Percentiles rank a stretch among this genome's conserved stretches.
Evolutionary conservation across 1,140 invertebrate genomes (phyloP).

Genomic region (Agrilus planipennis): DNA sequence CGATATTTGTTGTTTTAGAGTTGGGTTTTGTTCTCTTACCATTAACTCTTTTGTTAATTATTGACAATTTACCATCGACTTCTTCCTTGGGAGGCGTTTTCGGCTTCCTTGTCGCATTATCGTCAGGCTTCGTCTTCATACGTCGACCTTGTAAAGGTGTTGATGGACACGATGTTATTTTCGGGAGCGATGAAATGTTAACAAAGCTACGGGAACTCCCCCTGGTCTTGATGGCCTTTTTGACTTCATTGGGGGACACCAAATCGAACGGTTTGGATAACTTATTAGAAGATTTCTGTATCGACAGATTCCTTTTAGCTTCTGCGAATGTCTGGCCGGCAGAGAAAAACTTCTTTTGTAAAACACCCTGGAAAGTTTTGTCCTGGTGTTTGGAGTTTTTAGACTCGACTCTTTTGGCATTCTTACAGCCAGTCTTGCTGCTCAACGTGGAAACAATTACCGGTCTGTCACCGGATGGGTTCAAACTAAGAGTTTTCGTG

Average conservation of each 20-base stretch:
- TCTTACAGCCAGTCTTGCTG: too few relatives aligned
- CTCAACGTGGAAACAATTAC: background rate
- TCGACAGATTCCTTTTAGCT: slow-evolving; percentile 15
- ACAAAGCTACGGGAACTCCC: too few relatives aligned
- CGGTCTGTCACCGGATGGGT: slow-evolving; percentile 14
- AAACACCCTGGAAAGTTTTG: slow-evolving; percentile 11
- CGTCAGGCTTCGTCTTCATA: too few relatives aligned
- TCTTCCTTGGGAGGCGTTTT: too few relatives aligned
- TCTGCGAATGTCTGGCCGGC: too few relatives aligned
- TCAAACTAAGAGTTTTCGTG: slow-evolving; percentile 33
- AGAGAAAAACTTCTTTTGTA: background rate
- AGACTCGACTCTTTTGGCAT: slow-evolving; percentile 15
- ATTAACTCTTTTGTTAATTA: too few relatives aligned
- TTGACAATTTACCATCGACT: too few relatives aligned
- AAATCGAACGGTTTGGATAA: slow-evolving; percentile 40
- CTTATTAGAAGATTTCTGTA: slow-evolving; percentile 15
- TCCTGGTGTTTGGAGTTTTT: slow-evolving; percentile 21
- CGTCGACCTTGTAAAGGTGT: too few relatives aligned
- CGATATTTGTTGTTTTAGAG: slow-evolving; percentile 22
- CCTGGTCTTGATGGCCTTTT: slow-evolving; percentile 37
- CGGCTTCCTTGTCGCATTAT: too few relatives aligned
- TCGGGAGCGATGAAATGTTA: too few relatives aligned
- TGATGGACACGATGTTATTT: too few relatives aligned
- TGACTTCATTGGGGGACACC: slow-evolving; percentile 45
- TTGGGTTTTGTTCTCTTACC: slow-evolving; percentile 19